Conservation (phyloP, 2,797 vertebrate genomes). For the Diplodus puntazzo region DNA sequence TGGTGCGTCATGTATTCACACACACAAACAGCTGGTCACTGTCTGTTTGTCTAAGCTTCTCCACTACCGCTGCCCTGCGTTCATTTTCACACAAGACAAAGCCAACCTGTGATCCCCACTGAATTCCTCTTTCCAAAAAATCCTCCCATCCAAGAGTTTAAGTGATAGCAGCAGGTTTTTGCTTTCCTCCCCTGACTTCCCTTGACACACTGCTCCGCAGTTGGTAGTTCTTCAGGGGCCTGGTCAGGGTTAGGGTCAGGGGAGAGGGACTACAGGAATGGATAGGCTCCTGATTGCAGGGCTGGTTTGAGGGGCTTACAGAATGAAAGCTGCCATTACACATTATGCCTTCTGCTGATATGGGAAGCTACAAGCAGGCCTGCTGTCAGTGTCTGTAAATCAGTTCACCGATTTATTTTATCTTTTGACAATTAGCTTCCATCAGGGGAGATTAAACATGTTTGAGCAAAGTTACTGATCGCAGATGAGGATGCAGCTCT, state of each 20-base stretch:
- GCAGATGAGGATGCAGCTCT: conserved; percentile 17
- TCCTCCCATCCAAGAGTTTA: conserved; percentile 41
- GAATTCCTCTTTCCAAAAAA: conserved; percentile 52
- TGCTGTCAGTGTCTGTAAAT: conserved; percentile 30
- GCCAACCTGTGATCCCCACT: conserved; percentile 42
- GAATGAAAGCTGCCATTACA: conserved; percentile 9
- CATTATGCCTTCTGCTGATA: conserved; percentile 15
- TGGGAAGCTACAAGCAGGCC: conserved; percentile 6
- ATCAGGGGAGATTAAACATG: conserved; percentile 13
- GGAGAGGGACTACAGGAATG: conserved; percentile 9
- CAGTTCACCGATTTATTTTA: conserved; percentile 24
- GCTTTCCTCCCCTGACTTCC: conserved; percentile 5
- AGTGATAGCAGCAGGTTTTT: conserved; percentile 69
- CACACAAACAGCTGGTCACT: conserved; percentile 53
- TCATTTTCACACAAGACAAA: conserved; percentile 58
- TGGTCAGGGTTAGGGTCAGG: conserved; percentile 35
- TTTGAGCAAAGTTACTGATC: conserved; percentile 20
- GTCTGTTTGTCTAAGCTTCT: conserved; percentile 44
- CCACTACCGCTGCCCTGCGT: conserved; percentile 30
- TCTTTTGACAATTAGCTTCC: conserved; percentile 9
- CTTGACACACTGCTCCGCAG: conserved; percentile 25
- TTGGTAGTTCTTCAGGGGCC: conserved; percentile 26
- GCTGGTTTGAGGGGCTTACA: conserved; percentile 8
- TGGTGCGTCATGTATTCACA: conserved; percentile 20
- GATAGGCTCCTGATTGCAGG: conserved; percentile 47